Percentiles rank a stretch among this genome's conserved stretches.
phyloP scores from a whole-genome alignment of 2,888 invertebrate species.

The Andrena camellia region DNA sequence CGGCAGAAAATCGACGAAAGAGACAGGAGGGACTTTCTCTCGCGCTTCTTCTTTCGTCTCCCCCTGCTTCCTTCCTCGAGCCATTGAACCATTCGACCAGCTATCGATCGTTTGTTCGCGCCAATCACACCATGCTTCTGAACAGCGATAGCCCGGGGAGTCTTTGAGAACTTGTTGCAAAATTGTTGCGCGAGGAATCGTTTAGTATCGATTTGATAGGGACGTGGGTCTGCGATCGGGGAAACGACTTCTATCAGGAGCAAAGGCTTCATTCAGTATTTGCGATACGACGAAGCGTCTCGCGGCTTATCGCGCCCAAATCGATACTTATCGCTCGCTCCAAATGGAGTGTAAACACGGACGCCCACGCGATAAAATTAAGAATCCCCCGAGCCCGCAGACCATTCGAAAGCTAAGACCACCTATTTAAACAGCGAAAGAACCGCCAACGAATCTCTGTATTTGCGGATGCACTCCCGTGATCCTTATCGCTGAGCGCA shows the following conservation, averaged over 20 bases:
- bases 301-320: constrained; percentile 1
- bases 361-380: constrained; percentile 18
- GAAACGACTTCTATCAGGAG: not conserved
- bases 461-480: constrained; percentile 31
- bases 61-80: not conserved
- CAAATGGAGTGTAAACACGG: not conserved
- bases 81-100: constrained; percentile 11
- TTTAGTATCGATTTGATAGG: too few relatives aligned
- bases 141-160: not conserved
- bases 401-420: not conserved
- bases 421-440: not conserved
- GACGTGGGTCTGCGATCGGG: not conserved
- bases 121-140: not conserved
- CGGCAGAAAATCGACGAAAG: constrained; percentile 16
- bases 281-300: not conserved
- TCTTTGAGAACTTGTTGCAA: too few relatives aligned
- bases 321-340: constrained; percentile 6
- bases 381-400: not conserved
- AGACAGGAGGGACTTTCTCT: not conserved
- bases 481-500: constrained; percentile 41
- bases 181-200: too few relatives aligned
- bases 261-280: not conserved
- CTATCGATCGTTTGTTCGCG: not conserved
- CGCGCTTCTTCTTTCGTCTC: not conserved
- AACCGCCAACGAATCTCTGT: constrained; percentile 13